A percentile compares a stretch with the other conserved stretches of the same genome.
Evolutionary conservation across 2,797 vertebrate species (phyloP).

Genomic region (Calcarius lapponicus): DNA sequence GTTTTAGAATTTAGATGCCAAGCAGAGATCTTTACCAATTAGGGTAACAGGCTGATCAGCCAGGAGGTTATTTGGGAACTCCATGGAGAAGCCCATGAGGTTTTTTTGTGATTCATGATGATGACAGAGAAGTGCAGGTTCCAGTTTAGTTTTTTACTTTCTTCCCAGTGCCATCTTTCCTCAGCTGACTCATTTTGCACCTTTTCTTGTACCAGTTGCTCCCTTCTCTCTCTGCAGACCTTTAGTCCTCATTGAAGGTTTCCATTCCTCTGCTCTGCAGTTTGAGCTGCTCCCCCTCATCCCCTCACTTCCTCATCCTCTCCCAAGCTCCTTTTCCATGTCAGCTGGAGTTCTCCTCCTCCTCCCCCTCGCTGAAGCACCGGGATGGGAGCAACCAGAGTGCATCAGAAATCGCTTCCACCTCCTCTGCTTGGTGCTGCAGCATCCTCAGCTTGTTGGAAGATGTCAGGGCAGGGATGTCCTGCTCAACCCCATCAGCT

Average conservation of each 20-base stretch:
- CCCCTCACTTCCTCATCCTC: not conserved
- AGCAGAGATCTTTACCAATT: not conserved
- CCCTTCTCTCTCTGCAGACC: not conserved
- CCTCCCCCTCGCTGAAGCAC: not conserved
- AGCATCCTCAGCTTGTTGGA: not conserved
- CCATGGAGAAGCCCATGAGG: not conserved
- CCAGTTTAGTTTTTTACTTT: not conserved
- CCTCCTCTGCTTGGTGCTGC: not conserved
- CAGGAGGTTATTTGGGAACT: not conserved
- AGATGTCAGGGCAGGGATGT: not conserved
- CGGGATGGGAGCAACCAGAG: not conserved
- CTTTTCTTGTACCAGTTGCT: not conserved
- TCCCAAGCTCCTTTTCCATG: not conserved
- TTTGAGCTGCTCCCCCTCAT: not conserved
- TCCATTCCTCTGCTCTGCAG: not conserved
- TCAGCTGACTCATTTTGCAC: not conserved
- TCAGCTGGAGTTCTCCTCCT: not conserved
- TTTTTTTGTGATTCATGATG: not conserved
- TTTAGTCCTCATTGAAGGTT: not conserved
- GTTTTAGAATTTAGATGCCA: not conserved
- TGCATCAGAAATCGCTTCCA: not conserved
- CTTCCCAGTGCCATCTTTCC: not conserved
- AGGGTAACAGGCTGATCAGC: not conserved
- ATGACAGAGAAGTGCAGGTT: not conserved
- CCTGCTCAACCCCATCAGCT: not conserved